Conservation (phyloP, 2,113 vertebrate species). For the Cyprinus carpio region DNA sequence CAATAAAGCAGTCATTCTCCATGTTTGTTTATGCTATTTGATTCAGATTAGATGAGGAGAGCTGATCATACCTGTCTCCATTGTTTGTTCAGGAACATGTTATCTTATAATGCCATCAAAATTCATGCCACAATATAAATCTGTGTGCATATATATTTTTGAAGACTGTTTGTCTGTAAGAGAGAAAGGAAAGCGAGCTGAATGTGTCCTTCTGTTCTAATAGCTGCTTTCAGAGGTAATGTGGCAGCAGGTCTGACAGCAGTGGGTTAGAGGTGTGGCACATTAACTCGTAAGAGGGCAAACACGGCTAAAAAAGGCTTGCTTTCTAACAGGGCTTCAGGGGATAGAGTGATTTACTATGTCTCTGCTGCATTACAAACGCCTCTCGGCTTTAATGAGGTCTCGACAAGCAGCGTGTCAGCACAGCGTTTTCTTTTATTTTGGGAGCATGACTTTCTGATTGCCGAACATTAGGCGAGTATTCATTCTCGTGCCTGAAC, state of each 20-base stretch:
- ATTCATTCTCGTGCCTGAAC: conserved; percentile 59
- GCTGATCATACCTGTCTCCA: conserved; percentile 59
- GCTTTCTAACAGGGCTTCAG: conserved; percentile 59
- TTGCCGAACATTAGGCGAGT: conserved; percentile 69
- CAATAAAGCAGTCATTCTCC: conserved; percentile 69
- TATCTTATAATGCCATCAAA: not conserved
- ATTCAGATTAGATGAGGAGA: conserved; percentile 59
- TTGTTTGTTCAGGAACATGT: conserved; percentile 19
- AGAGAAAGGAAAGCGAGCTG: conserved; percentile 29
- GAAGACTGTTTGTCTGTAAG: not conserved
- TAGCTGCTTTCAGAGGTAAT: conserved; percentile 30
- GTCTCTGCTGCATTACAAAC: conserved; percentile 68
- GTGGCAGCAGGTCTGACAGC: conserved; percentile 45
- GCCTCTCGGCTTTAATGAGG: conserved; percentile 70
- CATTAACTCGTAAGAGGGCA: conserved; percentile 42
- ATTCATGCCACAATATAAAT: not conserved
- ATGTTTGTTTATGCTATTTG: conserved; percentile 60
- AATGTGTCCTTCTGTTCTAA: conserved; percentile 46
- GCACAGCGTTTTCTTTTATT: conserved; percentile 70
- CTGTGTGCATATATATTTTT: not conserved
- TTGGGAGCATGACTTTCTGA: conserved; percentile 66
- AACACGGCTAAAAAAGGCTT: conserved; percentile 55
- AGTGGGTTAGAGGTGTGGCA: conserved; percentile 47
- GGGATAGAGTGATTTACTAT: conserved; percentile 72
- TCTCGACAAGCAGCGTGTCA: conserved; percentile 71